Evolutionary conservation across 2,888 invertebrate species (phyloP).

Genomic region (Trichopria drosophilae): DNA sequence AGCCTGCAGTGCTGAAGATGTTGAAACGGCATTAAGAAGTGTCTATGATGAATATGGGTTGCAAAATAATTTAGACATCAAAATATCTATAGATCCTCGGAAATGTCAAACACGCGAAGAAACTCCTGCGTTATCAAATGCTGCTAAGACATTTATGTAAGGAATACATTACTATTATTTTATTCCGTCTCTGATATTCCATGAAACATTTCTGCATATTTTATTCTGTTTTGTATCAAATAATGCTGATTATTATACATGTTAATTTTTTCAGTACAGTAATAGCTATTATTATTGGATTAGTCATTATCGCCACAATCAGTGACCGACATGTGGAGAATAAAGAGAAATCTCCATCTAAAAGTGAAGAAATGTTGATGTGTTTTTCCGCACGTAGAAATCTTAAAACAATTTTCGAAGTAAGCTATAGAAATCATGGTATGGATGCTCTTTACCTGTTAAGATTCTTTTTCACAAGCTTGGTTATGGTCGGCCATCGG

Average conservation of each 20-base stretch:
- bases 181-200: too few species aligned
- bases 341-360: constrained; percentile 3
- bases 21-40: constrained; percentile 61
- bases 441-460: constrained; percentile 40
- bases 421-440: constrained; percentile 35
- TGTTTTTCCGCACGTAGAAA: constrained; percentile 44
- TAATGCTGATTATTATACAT: too few species aligned
- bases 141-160: too few species aligned
- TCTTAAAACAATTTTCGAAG: constrained; percentile 34
- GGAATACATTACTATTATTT: too few species aligned
- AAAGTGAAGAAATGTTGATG: constrained; percentile 32
- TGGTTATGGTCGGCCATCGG: constrained; percentile 40
- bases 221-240: too few species aligned
- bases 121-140: constrained; percentile 23
- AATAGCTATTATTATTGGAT: too few species aligned
- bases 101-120: constrained; percentile 41
- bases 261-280: too few species aligned
- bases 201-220: too few species aligned
- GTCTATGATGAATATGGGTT: constrained; percentile 56
- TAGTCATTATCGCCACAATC: too few species aligned
- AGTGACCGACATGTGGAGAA: too few species aligned
- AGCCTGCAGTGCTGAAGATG: constrained; percentile 63
- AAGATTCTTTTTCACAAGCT: constrained; percentile 34
- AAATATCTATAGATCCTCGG: constrained; percentile 35
- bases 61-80: constrained; percentile 35